These are phyloP conservation scores for Rhizoglyphus robini DNA, from an alignment of 1,140 invertebrate species.

Conservation along the genomic window DNA sequence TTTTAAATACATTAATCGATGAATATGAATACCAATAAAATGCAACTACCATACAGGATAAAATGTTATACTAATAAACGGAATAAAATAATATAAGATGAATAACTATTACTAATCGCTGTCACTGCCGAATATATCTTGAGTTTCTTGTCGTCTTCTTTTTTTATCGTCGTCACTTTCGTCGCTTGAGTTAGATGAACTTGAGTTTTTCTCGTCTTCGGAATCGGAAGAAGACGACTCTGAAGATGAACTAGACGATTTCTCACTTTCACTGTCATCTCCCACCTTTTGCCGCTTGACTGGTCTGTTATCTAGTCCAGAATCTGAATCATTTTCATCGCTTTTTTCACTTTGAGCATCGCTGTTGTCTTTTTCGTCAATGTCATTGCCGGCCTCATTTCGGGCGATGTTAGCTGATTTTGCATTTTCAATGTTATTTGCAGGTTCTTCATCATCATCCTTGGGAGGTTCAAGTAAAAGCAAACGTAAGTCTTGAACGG, in stretches of 20 bases:
- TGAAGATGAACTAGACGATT: conserved; percentile 18
- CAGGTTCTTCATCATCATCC: not conserved
- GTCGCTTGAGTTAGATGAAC: conserved; percentile 12
- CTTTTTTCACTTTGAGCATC: not conserved
- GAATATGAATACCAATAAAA: not conserved
- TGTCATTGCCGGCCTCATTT: too few relatives aligned
- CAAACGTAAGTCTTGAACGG: too few relatives aligned
- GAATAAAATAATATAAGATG: not conserved
- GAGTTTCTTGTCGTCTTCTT: conserved; percentile 27
- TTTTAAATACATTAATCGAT: conserved; percentile 1
- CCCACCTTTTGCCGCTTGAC: conserved; percentile 25
- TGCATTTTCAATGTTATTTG: too few relatives aligned
- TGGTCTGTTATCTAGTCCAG: too few relatives aligned
- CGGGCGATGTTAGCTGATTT: too few relatives aligned
- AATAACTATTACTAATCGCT: not conserved
- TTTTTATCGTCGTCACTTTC: conserved; percentile 25
- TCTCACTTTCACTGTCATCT: conserved; percentile 23
- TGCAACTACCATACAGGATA: too few relatives aligned
- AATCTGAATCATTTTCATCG: not conserved
- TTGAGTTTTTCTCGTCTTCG: conserved; percentile 22
- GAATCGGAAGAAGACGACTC: conserved; percentile 22
- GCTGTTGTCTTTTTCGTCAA: not conserved
- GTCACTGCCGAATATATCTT: not conserved
- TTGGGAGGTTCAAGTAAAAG: too few relatives aligned
- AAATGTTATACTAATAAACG: too few relatives aligned